Evolutionary conservation across 2,888 invertebrate species (phyloP).

Genomic region (Trichopria drosophilae): DNA sequence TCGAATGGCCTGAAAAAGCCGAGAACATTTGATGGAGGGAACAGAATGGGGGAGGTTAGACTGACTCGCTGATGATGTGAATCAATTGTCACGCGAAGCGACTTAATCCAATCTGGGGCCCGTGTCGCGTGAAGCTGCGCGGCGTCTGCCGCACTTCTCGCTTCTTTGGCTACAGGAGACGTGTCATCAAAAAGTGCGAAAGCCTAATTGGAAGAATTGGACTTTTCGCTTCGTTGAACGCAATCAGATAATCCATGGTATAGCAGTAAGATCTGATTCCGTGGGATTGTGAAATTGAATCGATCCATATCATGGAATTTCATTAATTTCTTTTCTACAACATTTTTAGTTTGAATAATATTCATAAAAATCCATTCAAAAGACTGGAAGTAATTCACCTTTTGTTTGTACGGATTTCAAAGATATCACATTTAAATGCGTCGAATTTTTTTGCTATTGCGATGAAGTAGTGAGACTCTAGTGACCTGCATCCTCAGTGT

Average conservation of each 20-base stretch:
- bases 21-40: constrained; percentile 55
- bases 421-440: too few relatives aligned
- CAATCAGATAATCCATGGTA: constrained; percentile 53
- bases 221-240: constrained; percentile 50
- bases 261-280: too few relatives aligned
- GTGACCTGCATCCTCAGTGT: too few relatives aligned
- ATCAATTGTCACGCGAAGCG: constrained; percentile 51
- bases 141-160: constrained; percentile 32
- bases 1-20: constrained; percentile 59
- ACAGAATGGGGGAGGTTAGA: constrained; percentile 30
- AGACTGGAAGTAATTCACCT: too few relatives aligned
- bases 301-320: too few relatives aligned
- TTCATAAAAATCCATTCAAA: too few relatives aligned
- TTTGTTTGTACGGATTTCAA: too few relatives aligned
- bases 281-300: too few relatives aligned
- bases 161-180: constrained; percentile 33
- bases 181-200: constrained; percentile 57
- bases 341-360: too few relatives aligned
- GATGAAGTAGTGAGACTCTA: too few relatives aligned
- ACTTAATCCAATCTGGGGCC: constrained; percentile 49
- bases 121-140: constrained; percentile 41
- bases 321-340: too few relatives aligned
- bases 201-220: constrained; percentile 57
- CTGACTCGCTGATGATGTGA: constrained; percentile 41
- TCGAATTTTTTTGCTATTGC: too few relatives aligned